Base-by-base conservation (phyloP, 2,113 vertebrate species). In the Oriolus oriolus region DNA sequence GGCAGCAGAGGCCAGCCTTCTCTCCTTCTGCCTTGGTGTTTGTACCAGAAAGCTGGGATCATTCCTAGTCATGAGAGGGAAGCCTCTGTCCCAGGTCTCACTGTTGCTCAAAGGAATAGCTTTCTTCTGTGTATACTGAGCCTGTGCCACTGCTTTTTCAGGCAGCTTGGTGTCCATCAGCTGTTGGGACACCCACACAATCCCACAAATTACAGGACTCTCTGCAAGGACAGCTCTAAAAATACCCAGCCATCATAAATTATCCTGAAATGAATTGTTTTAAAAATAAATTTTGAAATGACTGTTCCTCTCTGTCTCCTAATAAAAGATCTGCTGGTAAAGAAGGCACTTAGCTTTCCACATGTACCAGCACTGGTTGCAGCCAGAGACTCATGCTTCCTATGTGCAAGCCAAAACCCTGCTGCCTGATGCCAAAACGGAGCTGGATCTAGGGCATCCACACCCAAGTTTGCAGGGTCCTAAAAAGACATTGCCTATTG, bases 211-310 rank as follows among this genome's bases (percentile, higher is more conserved):
- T 98, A 98, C 84, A 98, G 98, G 97, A 95, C 95, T 91, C 90
- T 93, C 52, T 96, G 92, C 76, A 95, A 95, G 54, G 92, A 92
- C 6, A 19, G 79, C 56, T 96, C 97, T 97, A 97, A 97, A 97
- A 97, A 97, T 97, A 97, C 66, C 89, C 82, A 95, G 87, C 52
- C 96, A 75, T 96, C 94, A 96, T 92, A 94, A 97, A 97, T 96
- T 95, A 97, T 93, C 92, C 89, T 89, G 81, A 97, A 97, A 96
- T 89, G 92, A 98, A 98, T 97, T 98, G 95, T 97, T 97, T 97
- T 98, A 97, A 98, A 98, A 98, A 98, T 97, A 98, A 97, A 79
- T 64, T 95, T 95, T 94, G 82, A 97, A 96, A 97, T 94, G 22
- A 97, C 95, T 97, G 70, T 95, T 95, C 73, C 93, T 95, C 76